phyloP scores from a whole-genome alignment of 2,888 invertebrate species.

The Sepiola atlantica region DNA sequence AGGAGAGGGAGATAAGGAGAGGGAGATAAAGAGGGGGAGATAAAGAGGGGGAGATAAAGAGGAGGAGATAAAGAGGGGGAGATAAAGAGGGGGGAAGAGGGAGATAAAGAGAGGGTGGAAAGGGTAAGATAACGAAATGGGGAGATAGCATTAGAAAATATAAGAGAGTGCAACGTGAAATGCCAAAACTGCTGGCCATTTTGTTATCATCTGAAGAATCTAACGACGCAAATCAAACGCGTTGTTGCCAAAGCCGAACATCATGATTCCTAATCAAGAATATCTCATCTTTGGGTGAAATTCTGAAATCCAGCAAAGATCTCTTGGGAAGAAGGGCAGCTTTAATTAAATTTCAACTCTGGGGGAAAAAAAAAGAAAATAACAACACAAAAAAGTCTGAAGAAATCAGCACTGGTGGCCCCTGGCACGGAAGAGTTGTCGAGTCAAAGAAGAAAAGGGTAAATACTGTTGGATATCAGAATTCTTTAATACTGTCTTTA shows the following conservation, averaged over 20 bases:
- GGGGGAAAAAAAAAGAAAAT: neutral
- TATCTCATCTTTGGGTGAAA: neutral
- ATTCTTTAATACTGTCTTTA: neutral
- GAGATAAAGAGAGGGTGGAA: no score
- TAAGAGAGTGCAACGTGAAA: neutral
- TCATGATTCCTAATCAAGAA: neutral
- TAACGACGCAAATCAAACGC: neutral
- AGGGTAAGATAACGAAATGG: neutral
- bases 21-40: neutral
- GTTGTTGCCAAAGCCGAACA: neutral
- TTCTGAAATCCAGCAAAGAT: neutral
- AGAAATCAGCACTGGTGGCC: neutral
- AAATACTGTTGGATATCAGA: neutral
- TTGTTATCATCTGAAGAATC: neutral
- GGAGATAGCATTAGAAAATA: no score
- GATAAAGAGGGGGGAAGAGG: neutral
- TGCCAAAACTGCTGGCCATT: neutral
- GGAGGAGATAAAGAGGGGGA: conserved; percentile 44
- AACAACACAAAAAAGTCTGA: no score
- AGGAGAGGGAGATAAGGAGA: no score
- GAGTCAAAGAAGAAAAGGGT: neutral
- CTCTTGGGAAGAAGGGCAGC: neutral
- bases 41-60: neutral
- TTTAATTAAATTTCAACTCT: conserved; percentile 20
- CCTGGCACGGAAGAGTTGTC: neutral